Conservation (phyloP, 1,140 invertebrate species). For the Periplaneta americana region DNA sequence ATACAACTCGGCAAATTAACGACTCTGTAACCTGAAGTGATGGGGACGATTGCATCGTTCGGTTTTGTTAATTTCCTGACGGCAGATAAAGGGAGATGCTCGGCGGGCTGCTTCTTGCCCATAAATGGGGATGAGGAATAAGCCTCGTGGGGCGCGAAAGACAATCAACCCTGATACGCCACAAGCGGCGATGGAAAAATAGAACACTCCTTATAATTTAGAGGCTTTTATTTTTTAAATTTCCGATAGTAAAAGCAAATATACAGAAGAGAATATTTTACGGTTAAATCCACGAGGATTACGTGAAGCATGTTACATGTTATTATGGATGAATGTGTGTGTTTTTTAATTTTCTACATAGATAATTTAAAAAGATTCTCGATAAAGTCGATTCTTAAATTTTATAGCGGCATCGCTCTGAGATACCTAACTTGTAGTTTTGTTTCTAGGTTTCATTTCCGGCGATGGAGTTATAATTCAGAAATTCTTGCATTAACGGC, state of each 20-base stretch:
- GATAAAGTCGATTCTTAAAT: not conserved
- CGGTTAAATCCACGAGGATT: not conserved
- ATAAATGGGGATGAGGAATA: not conserved
- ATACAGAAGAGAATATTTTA: not conserved
- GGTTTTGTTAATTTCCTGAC: not conserved
- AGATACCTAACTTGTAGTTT: not conserved
- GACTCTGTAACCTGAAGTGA: not conserved
- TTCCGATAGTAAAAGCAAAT: not conserved
- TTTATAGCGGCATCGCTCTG: not conserved
- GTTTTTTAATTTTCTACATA: not conserved
- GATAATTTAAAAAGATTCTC: not conserved
- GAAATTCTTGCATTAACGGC: not conserved
- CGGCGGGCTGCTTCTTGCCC: not conserved
- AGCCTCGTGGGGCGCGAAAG: not conserved
- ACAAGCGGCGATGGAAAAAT: not conserved
- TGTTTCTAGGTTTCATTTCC: not conserved
- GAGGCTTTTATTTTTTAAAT: not conserved
- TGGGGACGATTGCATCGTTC: not conserved
- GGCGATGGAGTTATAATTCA: not conserved
- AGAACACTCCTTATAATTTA: not conserved
- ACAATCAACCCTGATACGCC: not conserved
- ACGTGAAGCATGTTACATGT: not conserved
- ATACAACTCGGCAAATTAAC: not conserved
- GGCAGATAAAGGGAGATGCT: not conserved
- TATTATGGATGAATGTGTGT: not conserved